Base-by-base conservation (phyloP, 1,140 invertebrate species). In the Steinernema feltiae region DNA sequence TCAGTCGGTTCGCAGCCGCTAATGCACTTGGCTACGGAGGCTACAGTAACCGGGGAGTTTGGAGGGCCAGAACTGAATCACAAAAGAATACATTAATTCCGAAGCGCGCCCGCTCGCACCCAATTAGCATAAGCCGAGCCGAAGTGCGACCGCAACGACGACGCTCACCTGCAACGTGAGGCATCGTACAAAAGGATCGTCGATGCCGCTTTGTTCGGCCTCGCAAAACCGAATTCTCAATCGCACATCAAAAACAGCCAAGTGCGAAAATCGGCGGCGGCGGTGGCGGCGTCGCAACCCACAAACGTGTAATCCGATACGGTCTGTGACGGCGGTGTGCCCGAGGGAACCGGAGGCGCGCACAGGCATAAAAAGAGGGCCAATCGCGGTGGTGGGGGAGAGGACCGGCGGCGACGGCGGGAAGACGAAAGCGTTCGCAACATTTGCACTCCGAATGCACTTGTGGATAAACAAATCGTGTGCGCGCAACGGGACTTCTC, bases 361-460 rank as follows among this genome's bases (percentile, higher is more conserved):
- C 35, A 41, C 35, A 41, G 35, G 7, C 18, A 18, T 7, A 41
- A 41, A 41, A 41, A 41, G 35, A 41, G 7, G 18, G 35, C 35
- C 35, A 41, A 41, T 41, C 18, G 7, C 35, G 35, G 7, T 41
- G 35, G 35, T 7, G 18, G 7, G 35, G 35, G 35, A 63, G 24
- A 46, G 41, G n/a, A 63, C 53, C 53, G 15, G 24, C 7, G 53
- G 53, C 35, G 35, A 18, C 35, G 35, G 24, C 53, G 53, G 53
- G 24, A 27, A 7, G 53, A 63, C 53, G 18, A 41, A 41, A 41
- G 35, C 35, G 53, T 63, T 63, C 53, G 53, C 53, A 63, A 63
- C 53, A 63, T 63, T 63, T 63, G 53, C 53, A 15, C 53, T 63
- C 24, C 53, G 53, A 63, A 63, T 27, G 53, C 53, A 63, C 53